A percentile compares a stretch with the other conserved stretches of the same genome.
Evolutionary conservation across 2,113 vertebrate genomes (phyloP).

Genomic region (Zeus faber): DNA sequence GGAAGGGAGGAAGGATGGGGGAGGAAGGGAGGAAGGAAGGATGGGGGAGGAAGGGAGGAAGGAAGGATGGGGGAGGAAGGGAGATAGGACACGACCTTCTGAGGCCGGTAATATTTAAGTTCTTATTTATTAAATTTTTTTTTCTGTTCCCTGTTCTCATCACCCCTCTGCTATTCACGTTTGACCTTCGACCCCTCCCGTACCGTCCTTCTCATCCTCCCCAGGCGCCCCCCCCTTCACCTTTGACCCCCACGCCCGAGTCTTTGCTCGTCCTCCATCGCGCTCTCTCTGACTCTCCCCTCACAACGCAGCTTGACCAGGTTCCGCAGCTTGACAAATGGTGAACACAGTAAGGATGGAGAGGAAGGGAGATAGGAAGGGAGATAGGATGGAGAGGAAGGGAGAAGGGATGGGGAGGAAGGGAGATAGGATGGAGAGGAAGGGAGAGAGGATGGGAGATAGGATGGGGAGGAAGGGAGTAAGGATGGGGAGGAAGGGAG

Average conservation of each 20-base stretch:
- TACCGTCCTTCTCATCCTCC: conserved; percentile 4
- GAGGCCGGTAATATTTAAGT: conserved; percentile 25
- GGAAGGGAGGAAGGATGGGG: not conserved
- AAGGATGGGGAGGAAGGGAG: not conserved
- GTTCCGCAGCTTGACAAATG: no score
- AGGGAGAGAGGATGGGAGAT: not conserved
- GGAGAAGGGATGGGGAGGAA: not conserved
- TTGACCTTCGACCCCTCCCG: not conserved
- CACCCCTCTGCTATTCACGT: not conserved
- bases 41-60: not conserved
- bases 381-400: not conserved
- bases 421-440: not conserved
- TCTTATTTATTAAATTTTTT: no score
- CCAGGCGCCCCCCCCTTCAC: not conserved
- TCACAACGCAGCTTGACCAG: no score
- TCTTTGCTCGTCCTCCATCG: no score
- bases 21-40: not conserved
- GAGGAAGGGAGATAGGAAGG: not conserved
- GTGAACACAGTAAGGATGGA: no score
- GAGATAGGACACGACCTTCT: conserved; percentile 31
- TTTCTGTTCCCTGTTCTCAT: conserved; percentile 1
- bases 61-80: not conserved
- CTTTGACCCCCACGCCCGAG: not conserved
- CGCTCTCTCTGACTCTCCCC: no score
- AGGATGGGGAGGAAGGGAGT: not conserved